Evolutionary conservation across 2,888 invertebrate species (phyloP), one percentile per base, ranked within the genome.

Genomic region (Ferdinandea cuprea): DNA sequence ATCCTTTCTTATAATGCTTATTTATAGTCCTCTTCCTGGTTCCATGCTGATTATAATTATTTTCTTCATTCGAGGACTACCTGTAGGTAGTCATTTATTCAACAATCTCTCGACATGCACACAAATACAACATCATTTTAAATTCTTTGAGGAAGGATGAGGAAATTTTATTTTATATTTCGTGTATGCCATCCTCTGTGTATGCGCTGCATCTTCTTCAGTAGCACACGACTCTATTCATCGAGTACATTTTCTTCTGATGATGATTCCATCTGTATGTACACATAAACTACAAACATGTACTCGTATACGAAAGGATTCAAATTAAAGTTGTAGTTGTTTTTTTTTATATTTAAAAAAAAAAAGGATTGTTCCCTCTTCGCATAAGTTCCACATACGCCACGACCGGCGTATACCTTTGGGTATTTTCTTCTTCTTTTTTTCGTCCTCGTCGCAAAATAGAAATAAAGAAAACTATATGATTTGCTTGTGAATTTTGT

Each of bases 301-400:
- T 44, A 15, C 15, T 3, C 8, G 56, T 54, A n/a, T 40, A 61
- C 17, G n/a, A n/a, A n/a, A n/a, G n/a, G 35, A 44, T 54, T 68
- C 21, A 54, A 74, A 74, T 56, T 61, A 56, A 74, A 61, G 54
- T 52, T 46, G 35, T 66, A 66, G 37, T 5, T 59, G 30, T 46
- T 21, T 48, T 37, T 54, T 40, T 35, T 35, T 13, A 9, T 30
- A 19, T 44, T 35, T 52, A 21, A 42, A 25, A 8, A 13, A 37
- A 15, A 44, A 63, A 61, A 58, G 40, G 28, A 58, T 63, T 44
- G 35, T 71, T 50, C 28, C 46, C 11, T 11, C 6, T 17, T 17
- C n/a, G n/a, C n/a, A 25, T 11, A 13, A 9, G 58, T 65, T 68
- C n/a, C 76, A 76, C 76, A 81, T 81, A 80, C 80, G 74, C 76